Conservation (phyloP, 2,888 invertebrate species). For the Torymus texanus region DNA sequence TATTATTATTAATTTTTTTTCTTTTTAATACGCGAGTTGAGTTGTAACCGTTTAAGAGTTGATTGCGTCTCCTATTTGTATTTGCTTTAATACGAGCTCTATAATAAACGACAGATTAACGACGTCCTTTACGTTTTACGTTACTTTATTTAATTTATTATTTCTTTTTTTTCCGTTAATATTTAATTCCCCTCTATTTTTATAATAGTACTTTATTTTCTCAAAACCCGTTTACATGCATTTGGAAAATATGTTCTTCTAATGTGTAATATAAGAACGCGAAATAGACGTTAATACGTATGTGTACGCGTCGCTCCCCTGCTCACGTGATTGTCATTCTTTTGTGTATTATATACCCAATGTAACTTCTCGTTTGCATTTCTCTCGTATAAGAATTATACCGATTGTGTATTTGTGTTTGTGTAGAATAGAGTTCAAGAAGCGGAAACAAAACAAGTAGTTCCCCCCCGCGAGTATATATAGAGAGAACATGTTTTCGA, state of each 20-base stretch:
- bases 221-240: constrained; percentile 40
- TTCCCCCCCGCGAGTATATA: neutral
- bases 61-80: constrained; percentile 58
- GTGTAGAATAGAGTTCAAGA: neutral
- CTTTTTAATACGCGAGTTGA: constrained; percentile 27
- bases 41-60: constrained; percentile 54
- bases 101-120: constrained; percentile 37
- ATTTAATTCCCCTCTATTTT: neutral
- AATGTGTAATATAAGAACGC: neutral
- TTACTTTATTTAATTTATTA: constrained; percentile 1
- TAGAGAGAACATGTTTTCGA: constrained; percentile 52
- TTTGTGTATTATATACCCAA: constrained; percentile 11
- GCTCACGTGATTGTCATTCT: constrained; percentile 50
- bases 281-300: neutral
- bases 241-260: constrained; percentile 53
- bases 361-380: neutral
- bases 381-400: no score
- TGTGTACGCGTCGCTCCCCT: constrained; percentile 7
- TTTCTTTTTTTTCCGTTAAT: constrained; percentile 1
- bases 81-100: constrained; percentile 45
- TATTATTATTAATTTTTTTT: neutral
- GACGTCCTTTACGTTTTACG: neutral
- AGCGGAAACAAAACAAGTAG: neutral
- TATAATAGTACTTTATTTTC: constrained; percentile 43
- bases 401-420: no score